Base-by-base conservation (phyloP, 2,797 vertebrate genomes). In the Chanos chanos region DNA sequence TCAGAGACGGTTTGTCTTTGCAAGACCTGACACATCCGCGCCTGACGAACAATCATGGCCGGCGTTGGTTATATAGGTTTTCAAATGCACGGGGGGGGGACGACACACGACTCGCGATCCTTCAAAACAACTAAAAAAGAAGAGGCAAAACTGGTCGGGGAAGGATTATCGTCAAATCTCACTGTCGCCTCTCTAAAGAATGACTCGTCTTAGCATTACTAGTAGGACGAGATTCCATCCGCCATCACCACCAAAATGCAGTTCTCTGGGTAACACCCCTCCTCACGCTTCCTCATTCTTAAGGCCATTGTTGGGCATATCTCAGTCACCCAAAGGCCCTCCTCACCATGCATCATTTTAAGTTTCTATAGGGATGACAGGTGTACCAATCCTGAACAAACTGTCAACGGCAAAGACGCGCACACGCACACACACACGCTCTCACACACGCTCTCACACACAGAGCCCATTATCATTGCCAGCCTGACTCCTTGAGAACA, bases 271-370 rank as follows among this genome's bases (percentile, higher is more conserved):
- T 57, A 63, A 62, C 25, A 34, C 41, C 34, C 45, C 30, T 68
- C 45, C 57, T 51, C 19, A 64, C 68, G 83, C 85, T 92, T 94
- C 92, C 91, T 92, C 92, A 90, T 94, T 93, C 93, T 81, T 87
- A 24, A 30, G n/a, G 28, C 63, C 31, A 77, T 77, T 81, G 75
- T 72, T 60, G 41, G 61, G 53, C 13, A 60, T 63, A n/a, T n/a
- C n/a, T n/a, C n/a, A n/a, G 62, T 73, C 61, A 33, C 40, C 53
- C 21, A 49, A 47, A 66, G 51, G 68, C 76, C 74, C 72, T 63
- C 54, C 61, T 71, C 4, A 64, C 65, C 72, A 30, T 15, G 37
- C 59, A 45, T 72, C 63, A 60, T 55, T 52, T 45, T 19, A 31
- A 30, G 59, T 49, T 61, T 87, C 77, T 83, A 84, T 75, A 74